A percentile compares a stretch with the other conserved stretches of the same genome.
These are phyloP conservation scores for Azemiops feae DNA, from an alignment of 2,113 vertebrate species.

Conservation along the genomic window DNA sequence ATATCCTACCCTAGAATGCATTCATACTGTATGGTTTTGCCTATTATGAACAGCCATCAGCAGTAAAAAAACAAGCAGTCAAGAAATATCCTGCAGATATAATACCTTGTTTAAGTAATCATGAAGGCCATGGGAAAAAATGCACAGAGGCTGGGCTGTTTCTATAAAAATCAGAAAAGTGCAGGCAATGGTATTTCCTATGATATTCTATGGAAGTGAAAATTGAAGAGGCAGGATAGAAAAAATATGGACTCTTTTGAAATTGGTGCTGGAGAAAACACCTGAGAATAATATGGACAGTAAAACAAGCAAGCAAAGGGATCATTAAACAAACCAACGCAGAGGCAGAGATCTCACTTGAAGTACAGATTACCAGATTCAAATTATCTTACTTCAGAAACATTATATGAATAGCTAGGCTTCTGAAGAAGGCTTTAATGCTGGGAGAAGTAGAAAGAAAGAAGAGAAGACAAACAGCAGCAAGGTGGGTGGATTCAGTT, in stretches of 20 bases:
- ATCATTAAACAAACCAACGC: not conserved
- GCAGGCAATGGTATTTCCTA: not conserved
- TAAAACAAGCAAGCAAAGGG: not conserved
- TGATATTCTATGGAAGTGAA: not conserved
- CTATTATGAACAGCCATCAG: not conserved
- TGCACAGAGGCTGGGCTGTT: not conserved
- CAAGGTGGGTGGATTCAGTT: not conserved
- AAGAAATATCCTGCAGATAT: not conserved
- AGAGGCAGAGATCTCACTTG: not conserved
- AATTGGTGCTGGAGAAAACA: not conserved
- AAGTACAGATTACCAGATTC: not conserved
- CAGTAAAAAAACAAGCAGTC: not conserved
- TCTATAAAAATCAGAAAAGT: not conserved
- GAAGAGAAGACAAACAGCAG: not conserved
- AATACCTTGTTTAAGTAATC: not conserved
- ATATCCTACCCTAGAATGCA: not conserved
- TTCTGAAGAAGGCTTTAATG: not conserved
- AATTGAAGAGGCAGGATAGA: not conserved
- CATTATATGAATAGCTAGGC: not conserved
- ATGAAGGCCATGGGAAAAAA: not conserved
- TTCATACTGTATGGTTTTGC: not conserved
- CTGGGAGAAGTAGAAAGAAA: not conserved
- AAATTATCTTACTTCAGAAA: not conserved
- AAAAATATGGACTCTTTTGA: not conserved
- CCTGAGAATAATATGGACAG: too few relatives aligned